Percentiles rank a stretch among this genome's conserved stretches.
phyloP scores from a whole-genome alignment of 2,888 invertebrate genomes.

The Panopea generosa region DNA sequence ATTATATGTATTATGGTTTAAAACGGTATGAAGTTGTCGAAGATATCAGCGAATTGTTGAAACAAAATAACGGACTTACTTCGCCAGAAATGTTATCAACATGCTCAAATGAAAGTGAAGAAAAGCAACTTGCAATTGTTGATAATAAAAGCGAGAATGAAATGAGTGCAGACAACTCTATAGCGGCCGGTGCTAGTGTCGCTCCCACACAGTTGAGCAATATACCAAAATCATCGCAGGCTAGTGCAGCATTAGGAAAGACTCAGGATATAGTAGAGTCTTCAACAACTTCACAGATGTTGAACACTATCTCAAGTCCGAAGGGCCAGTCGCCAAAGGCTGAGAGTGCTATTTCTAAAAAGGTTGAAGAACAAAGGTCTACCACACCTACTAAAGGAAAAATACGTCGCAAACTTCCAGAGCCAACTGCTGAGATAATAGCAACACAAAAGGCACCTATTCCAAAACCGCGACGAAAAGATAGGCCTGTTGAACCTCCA shows the following conservation, averaged over 20 bases:
- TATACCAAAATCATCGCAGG: not conserved
- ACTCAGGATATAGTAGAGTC: not conserved
- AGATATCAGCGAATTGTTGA: slow-evolving; percentile 79
- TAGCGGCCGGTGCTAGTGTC: not conserved
- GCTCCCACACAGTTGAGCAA: not conserved
- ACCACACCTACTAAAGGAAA: slow-evolving; percentile 47
- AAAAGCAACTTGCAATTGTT: not conserved
- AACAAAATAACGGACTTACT: slow-evolving; percentile 49
- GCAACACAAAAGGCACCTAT: slow-evolving; percentile 63
- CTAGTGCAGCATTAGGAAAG: not conserved
- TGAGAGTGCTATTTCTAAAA: not conserved
- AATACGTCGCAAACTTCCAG: slow-evolving; percentile 76
- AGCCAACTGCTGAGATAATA: slow-evolving; percentile 74
- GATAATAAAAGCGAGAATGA: not conserved
- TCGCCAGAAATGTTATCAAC: slow-evolving; percentile 20
- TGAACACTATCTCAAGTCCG: not conserved
- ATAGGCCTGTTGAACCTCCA: slow-evolving; percentile 50
- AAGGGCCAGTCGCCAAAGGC: not conserved
- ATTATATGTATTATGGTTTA: slow-evolving; percentile 70
- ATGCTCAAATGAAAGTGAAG: slow-evolving; percentile 10
- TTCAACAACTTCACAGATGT: not conserved
- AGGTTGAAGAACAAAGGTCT: slow-evolving; percentile 2
- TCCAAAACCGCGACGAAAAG: slow-evolving; percentile 62
- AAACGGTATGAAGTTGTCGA: slow-evolving; percentile 81
- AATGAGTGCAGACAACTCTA: not conserved